Evolutionary conservation across 2,113 vertebrate species (phyloP).

Genomic region (Pomatorhinus ruficollis): DNA sequence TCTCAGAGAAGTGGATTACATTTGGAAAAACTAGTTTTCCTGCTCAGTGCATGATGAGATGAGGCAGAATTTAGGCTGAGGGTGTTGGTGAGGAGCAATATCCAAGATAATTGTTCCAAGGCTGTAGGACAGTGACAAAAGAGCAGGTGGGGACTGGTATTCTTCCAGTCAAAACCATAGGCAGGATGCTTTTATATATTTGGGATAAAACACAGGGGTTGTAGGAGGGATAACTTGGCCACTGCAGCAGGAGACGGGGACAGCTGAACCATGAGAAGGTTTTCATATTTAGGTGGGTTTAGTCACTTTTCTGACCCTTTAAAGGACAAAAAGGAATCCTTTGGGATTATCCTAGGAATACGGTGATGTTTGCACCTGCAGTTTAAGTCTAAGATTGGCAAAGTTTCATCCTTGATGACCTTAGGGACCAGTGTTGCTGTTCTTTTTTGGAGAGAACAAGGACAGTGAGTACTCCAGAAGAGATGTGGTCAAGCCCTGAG

Average conservation of each 20-base stretch:
- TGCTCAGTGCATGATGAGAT: not conserved
- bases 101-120: not conserved
- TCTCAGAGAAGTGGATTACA: not conserved
- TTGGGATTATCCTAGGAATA: not conserved
- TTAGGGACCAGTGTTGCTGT: not conserved
- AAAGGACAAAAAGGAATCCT: not conserved
- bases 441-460: not conserved
- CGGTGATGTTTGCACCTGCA: not conserved
- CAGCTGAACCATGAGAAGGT: not conserved
- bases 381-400: not conserved
- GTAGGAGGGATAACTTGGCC: not conserved
- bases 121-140: not conserved
- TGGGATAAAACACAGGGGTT: not conserved
- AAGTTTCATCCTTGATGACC: not conserved
- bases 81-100: not conserved
- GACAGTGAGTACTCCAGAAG: not conserved
- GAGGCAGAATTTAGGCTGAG: not conserved
- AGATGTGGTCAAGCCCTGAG: not conserved
- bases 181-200: not conserved
- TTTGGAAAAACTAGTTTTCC: not conserved
- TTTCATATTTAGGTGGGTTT: not conserved
- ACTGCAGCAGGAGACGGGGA: not conserved
- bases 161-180: not conserved
- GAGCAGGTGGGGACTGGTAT: rapidly evolving
- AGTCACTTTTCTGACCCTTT: not conserved